A percentile compares a stretch with the other conserved stretches of the same genome.
Evolutionary conservation across 2,797 vertebrate species (phyloP).

Genomic region (Rhinogobio ventralis): DNA sequence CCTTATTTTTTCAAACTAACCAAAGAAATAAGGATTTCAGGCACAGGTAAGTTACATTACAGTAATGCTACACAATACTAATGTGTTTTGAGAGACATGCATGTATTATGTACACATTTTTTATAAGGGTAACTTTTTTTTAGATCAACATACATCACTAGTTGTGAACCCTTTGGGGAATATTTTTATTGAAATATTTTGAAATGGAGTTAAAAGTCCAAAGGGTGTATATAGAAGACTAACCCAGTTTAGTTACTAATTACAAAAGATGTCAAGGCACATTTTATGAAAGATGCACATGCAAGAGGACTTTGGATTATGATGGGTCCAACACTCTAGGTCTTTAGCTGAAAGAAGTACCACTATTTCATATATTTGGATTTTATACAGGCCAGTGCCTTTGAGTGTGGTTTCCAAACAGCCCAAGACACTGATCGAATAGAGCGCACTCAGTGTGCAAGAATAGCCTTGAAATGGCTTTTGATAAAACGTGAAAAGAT

Average conservation of each 20-base stretch:
- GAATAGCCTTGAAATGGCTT: slow-evolving; percentile 29
- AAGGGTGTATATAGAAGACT: neutral
- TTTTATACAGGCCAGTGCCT: slow-evolving; percentile 14
- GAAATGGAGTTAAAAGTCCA: neutral
- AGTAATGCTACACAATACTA: neutral
- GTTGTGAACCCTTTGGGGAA: neutral
- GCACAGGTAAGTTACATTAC: slow-evolving; percentile 91
- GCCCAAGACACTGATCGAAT: slow-evolving; percentile 31
- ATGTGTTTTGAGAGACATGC: slow-evolving; percentile 2
- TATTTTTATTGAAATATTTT: neutral
- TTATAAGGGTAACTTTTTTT: neutral
- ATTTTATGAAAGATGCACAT: slow-evolving; percentile 12
- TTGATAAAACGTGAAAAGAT: slow-evolving; percentile 49
- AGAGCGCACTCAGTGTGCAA: neutral
- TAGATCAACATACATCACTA: neutral
- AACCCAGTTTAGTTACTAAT: slow-evolving; percentile 4
- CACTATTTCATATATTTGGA: slow-evolving; percentile 16
- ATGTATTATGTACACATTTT: neutral
- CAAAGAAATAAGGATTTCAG: slow-evolving; percentile 99
- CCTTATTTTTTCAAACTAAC: slow-evolving; percentile 54
- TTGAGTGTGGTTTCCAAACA: slow-evolving; percentile 30
- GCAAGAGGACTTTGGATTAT: neutral
- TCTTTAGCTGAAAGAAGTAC: slow-evolving; percentile 8
- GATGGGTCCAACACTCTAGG: neutral
- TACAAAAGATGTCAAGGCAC: neutral